Conservation (phyloP, 2,888 invertebrate genomes). For the Trissolcus brochymenae region DNA sequence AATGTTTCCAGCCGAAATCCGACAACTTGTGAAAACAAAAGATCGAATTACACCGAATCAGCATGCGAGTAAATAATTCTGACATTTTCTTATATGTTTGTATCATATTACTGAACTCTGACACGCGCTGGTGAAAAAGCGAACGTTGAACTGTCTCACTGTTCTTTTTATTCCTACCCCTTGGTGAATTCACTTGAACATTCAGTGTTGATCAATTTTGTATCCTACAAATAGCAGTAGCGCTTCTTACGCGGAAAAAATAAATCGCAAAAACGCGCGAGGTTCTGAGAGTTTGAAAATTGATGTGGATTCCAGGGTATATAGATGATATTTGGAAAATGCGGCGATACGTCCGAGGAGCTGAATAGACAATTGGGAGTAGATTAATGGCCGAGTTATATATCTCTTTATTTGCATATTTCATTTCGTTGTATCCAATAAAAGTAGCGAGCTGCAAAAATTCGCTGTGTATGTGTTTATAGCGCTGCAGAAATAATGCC, state of each 20-base stretch:
- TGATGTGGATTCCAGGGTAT: slow-evolving; percentile 15
- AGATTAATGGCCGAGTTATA: slow-evolving; percentile 6
- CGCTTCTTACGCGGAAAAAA: not conserved
- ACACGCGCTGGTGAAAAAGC: too few species aligned
- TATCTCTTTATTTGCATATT: slow-evolving; percentile 12
- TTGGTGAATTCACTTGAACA: too few species aligned
- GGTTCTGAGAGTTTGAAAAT: slow-evolving; percentile 2
- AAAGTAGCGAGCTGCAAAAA: slow-evolving; percentile 1
- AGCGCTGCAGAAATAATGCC: slow-evolving; percentile 17
- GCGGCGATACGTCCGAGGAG: not conserved
- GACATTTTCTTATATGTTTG: too few species aligned
- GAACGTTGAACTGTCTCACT: too few species aligned
- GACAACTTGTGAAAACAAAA: too few species aligned
- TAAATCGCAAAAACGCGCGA: not conserved
- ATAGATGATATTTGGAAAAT: slow-evolving; percentile 22
- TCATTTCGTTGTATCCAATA: slow-evolving; percentile 9
- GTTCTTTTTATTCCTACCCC: too few species aligned
- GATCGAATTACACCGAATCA: too few species aligned
- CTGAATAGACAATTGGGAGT: not conserved
- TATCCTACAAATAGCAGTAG: too few species aligned
- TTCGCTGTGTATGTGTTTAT: not conserved
- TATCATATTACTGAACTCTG: too few species aligned
- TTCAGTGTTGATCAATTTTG: too few species aligned
- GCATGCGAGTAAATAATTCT: too few species aligned
- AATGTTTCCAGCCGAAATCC: too few species aligned